These are phyloP conservation scores for Drosophila multiciliata DNA, from an alignment of 2,888 invertebrate genomes.

Conservation along the genomic window DNA sequence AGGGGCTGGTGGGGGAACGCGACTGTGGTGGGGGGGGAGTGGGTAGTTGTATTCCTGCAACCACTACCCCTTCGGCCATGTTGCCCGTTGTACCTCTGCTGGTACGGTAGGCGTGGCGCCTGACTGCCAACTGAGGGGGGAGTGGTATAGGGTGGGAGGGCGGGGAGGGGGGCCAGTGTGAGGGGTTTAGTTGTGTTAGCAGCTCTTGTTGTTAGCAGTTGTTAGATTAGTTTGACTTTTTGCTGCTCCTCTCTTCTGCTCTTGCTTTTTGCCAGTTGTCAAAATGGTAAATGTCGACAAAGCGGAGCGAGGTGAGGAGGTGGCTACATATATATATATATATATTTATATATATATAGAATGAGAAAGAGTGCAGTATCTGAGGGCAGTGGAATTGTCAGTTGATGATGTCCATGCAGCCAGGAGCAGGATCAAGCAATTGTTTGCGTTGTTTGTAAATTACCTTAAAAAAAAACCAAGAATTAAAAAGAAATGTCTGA, in stretches of 20 bases:
- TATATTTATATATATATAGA: background rate
- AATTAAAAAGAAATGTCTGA: slow-evolving; percentile 5
- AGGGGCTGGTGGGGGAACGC: background rate
- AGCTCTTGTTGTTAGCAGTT: slow-evolving; percentile 73
- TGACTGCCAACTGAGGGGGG: too few species aligned
- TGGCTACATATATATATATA: background rate
- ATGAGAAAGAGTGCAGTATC: background rate
- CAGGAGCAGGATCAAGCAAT: slow-evolving; percentile 56
- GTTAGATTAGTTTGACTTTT: slow-evolving; percentile 80
- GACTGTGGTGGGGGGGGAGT: background rate
- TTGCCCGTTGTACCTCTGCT: slow-evolving; percentile 33
- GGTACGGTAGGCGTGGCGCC: slow-evolving; percentile 36
- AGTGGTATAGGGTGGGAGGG: too few species aligned
- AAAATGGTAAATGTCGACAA: slow-evolving; percentile 63
- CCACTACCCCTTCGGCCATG: slow-evolving; percentile 59
- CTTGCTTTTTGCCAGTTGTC: slow-evolving; percentile 56
- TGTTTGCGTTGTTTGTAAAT: slow-evolving; percentile 68
- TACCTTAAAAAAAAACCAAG: slow-evolving; percentile 48
- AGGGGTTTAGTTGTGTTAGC: slow-evolving; percentile 2
- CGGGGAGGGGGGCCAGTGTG: background rate
- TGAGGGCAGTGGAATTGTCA: slow-evolving; percentile 61
- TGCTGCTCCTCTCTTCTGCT: slow-evolving; percentile 40
- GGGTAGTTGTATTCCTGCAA: background rate
- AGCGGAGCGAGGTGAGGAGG: background rate
- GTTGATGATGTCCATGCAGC: slow-evolving; percentile 64